Conservation (phyloP, 2,888 invertebrate genomes). For the Ennomos fuscantarius region DNA sequence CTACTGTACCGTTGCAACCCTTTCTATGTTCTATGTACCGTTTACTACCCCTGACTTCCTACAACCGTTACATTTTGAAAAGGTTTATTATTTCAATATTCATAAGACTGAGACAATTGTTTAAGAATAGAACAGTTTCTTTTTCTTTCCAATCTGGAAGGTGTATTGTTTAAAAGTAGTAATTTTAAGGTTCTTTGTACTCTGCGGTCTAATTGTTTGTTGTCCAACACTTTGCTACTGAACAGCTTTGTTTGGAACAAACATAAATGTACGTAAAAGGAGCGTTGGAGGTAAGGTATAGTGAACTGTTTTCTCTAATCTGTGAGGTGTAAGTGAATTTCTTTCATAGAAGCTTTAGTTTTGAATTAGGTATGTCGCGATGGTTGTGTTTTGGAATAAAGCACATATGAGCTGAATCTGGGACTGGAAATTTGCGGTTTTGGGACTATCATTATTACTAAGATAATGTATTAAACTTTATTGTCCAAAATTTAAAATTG, state of each 20-base stretch:
- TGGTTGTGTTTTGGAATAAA: too few species aligned
- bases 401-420: too few species aligned
- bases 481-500: too few species aligned
- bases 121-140: slow-evolving; percentile 2
- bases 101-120: slow-evolving; percentile 48
- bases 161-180: slow-evolving; percentile 25
- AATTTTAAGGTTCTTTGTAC: too few species aligned
- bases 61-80: slow-evolving; percentile 50
- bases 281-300: neutral
- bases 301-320: neutral
- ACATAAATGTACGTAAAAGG: neutral
- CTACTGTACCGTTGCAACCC: slow-evolving; percentile 61
- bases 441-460: too few species aligned
- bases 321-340: too few species aligned
- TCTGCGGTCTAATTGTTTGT: slow-evolving; percentile 18
- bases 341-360: too few species aligned
- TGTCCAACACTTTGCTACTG: slow-evolving; percentile 22
- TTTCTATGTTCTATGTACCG: too few species aligned
- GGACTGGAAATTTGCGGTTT: too few species aligned
- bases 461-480: too few species aligned
- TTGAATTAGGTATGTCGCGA: too few species aligned
- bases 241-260: slow-evolving; percentile 14
- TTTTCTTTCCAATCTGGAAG: too few species aligned
- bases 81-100: slow-evolving; percentile 58
- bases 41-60: slow-evolving; percentile 46